Conservation (phyloP, 2,888 invertebrate species). For the Ornithoptera priamus region DNA sequence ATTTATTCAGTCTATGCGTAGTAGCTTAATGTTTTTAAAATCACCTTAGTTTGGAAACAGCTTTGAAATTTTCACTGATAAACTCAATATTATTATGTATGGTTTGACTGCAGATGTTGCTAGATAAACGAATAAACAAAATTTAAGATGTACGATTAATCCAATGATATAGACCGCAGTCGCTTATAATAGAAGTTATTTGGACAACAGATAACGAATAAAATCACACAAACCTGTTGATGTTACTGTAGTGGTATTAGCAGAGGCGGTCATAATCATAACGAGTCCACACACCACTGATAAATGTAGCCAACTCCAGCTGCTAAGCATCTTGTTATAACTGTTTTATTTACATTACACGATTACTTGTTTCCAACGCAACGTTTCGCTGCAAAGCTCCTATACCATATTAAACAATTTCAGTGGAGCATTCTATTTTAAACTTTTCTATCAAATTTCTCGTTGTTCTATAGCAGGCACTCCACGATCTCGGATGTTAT, state of each 20-base stretch:
- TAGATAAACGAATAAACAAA: slow-evolving; percentile 33
- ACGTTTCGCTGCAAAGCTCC: slow-evolving; percentile 31
- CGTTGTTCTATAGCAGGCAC: slow-evolving; percentile 50
- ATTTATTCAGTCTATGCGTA: not conserved
- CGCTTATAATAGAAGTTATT: slow-evolving; percentile 41
- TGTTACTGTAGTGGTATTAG: slow-evolving; percentile 33
- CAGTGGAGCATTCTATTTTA: slow-evolving; percentile 51
- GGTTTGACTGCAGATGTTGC: slow-evolving; percentile 24
- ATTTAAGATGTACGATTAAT: slow-evolving; percentile 25
- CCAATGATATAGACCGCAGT: not conserved
- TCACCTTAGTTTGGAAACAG: slow-evolving; percentile 34
- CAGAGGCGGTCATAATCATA: slow-evolving; percentile 41
- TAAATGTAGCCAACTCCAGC: slow-evolving; percentile 46
- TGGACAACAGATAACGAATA: slow-evolving; percentile 40
- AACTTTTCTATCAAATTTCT: slow-evolving; percentile 43
- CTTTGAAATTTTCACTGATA: slow-evolving; percentile 42
- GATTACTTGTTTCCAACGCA: slow-evolving; percentile 28
- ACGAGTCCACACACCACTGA: slow-evolving; percentile 46
- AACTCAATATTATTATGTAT: slow-evolving; percentile 43
- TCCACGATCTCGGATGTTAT: slow-evolving; percentile 52
- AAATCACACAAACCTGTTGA: slow-evolving; percentile 58
- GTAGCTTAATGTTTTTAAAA: not conserved
- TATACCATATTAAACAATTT: slow-evolving; percentile 47
- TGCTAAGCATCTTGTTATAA: slow-evolving; percentile 53
- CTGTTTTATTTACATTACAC: slow-evolving; percentile 42